Percentiles rank a stretch among this genome's conserved stretches.
phyloP scores from a whole-genome alignment of 2,797 vertebrate genomes.

The Taenioides sp. region DNA sequence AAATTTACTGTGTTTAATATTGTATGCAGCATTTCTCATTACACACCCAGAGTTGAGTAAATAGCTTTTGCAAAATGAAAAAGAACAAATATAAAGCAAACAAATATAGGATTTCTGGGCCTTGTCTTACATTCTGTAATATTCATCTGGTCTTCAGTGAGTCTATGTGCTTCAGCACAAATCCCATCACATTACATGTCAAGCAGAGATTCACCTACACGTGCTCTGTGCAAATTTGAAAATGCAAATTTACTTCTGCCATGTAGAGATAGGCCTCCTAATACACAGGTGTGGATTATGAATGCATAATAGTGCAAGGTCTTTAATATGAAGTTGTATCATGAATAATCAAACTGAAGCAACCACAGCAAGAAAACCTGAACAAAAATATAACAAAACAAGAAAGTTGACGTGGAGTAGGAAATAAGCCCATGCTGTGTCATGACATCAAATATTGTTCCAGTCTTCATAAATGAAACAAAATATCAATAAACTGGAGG shows the following conservation, averaged over 20 bases:
- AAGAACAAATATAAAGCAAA: background rate
- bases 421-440: constrained; percentile 38
- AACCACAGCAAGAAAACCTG: constrained; percentile 16
- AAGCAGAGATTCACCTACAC: constrained; percentile 4
- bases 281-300: constrained; percentile 32
- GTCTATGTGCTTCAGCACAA: constrained; percentile 6
- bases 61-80: constrained; percentile 14
- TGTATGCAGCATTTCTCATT: constrained; percentile 12
- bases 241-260: background rate
- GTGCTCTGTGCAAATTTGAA: constrained; percentile 2
- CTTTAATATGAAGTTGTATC: constrained; percentile 33
- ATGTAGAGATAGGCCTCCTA: constrained; percentile 5
- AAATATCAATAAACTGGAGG: constrained; percentile 65
- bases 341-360: constrained; percentile 20
- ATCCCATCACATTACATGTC: background rate
- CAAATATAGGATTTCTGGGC: background rate
- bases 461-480: constrained; percentile 67
- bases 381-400: constrained; percentile 21
- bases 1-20: constrained; percentile 3
- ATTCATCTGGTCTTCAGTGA: background rate
- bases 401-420: constrained; percentile 29
- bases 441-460: constrained; percentile 49
- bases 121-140: constrained; percentile 7
- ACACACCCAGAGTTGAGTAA: background rate
- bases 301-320: constrained; percentile 17